Percentiles rank a stretch among this genome's conserved stretches.
Evolutionary conservation across 2,888 invertebrate genomes (phyloP).

Genomic region (Muscina levida): DNA sequence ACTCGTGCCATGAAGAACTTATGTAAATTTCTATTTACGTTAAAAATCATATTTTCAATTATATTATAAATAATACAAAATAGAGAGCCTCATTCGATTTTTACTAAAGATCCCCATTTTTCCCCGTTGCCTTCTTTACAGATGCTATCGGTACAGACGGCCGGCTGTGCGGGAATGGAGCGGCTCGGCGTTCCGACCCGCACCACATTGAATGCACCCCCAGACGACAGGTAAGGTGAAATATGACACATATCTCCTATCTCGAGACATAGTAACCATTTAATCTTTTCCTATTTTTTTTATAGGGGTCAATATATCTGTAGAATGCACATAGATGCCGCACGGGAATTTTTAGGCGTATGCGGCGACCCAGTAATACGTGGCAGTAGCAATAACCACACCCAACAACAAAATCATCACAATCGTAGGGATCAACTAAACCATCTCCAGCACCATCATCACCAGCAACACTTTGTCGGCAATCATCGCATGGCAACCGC

Average conservation of each 20-base stretch:
- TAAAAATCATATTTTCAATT: too few relatives aligned
- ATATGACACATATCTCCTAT: too few relatives aligned
- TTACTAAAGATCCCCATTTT: too few relatives aligned
- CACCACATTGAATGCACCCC: constrained; percentile 80
- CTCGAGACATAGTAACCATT: too few relatives aligned
- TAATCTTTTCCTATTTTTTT: not conserved
- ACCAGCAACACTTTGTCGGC: constrained; percentile 50
- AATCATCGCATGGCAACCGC: constrained; percentile 34
- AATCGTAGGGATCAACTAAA: constrained; percentile 68
- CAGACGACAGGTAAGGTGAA: constrained; percentile 78
- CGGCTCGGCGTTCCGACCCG: constrained; percentile 83
- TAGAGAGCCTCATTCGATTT: too few relatives aligned
- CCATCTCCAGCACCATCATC: constrained; percentile 69
- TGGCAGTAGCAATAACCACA: constrained; percentile 67
- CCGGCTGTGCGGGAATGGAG: constrained; percentile 88
- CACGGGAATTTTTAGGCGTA: constrained; percentile 78
- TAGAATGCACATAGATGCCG: constrained; percentile 79
- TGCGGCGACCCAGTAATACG: constrained; percentile 75
- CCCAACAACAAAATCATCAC: constrained; percentile 63
- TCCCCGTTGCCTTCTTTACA: constrained; percentile 77
- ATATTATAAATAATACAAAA: too few relatives aligned
- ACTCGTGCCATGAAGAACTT: too few relatives aligned
- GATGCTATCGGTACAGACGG: constrained; percentile 88
- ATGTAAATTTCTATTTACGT: too few relatives aligned
- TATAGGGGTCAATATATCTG: constrained; percentile 78